These are phyloP conservation scores for Coleophora deauratella DNA, from an alignment of 2,888 invertebrate species.

Conservation along the genomic window DNA sequence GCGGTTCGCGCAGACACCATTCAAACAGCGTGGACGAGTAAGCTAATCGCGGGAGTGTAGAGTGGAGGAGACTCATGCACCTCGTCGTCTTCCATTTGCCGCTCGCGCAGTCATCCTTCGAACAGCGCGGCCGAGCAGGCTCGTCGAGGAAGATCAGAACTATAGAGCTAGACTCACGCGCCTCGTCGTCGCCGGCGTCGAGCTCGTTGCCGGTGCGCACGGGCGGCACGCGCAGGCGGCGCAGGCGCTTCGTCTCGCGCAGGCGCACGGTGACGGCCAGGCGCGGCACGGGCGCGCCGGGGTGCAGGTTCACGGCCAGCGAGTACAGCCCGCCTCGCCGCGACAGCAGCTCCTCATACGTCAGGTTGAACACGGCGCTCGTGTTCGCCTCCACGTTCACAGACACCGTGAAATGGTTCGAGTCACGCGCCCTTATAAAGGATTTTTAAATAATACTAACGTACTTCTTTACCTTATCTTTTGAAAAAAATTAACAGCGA, in stretches of 20 bases:
- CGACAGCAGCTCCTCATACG: constrained; percentile 81
- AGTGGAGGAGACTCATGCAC: constrained; percentile 53
- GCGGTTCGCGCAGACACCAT: no score
- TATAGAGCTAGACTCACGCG: constrained; percentile 53
- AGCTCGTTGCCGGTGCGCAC: constrained; percentile 78
- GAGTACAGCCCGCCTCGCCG: constrained; percentile 79
- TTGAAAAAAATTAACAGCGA: no score
- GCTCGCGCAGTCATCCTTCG: no score
- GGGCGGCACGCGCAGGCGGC: constrained; percentile 75
- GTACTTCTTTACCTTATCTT: no score
- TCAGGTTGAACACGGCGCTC: constrained; percentile 79
- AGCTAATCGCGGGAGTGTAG: no score
- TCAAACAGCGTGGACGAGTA: no score
- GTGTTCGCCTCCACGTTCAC: constrained; percentile 78
- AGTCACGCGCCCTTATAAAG: constrained; percentile 76
- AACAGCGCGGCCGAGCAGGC: no score
- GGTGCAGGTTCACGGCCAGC: constrained; percentile 79
- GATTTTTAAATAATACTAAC: no score
- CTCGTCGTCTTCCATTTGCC: constrained; percentile 76
- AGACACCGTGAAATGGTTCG: constrained; percentile 79
- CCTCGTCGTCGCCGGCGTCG: constrained; percentile 63
- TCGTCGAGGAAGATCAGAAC: no score
- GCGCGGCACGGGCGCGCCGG: constrained; percentile 78
- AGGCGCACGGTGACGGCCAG: constrained; percentile 78
- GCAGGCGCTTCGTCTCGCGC: constrained; percentile 76